Percentiles rank a stretch among this genome's conserved stretches.
These are phyloP conservation scores for Diplodus sargus DNA, from an alignment of 2,797 vertebrate species.

Conservation along the genomic window DNA sequence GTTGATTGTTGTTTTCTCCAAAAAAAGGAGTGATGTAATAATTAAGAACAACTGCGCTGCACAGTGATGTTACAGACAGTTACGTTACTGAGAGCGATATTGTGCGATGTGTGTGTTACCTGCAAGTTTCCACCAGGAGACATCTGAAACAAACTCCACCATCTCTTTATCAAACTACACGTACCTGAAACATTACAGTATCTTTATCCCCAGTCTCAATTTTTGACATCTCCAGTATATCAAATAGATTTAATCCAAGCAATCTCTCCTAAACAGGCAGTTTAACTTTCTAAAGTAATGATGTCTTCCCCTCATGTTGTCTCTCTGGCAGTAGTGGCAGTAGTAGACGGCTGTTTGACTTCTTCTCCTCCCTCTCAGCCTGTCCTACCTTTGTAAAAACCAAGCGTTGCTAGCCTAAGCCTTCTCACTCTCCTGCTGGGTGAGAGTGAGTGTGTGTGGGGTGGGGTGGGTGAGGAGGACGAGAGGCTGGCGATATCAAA, in stretches of 20 bases:
- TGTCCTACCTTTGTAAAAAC: slow-evolving; percentile 47
- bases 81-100: too few species aligned
- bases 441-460: background rate
- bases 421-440: slow-evolving; percentile 49
- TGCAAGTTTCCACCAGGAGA: too few species aligned
- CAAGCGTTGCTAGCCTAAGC: slow-evolving; percentile 50
- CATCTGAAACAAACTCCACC: too few species aligned
- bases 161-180: too few species aligned
- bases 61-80: too few species aligned
- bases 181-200: background rate
- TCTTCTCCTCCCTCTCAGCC: background rate
- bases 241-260: background rate
- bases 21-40: too few species aligned
- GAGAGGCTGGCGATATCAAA: slow-evolving; percentile 66
- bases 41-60: too few species aligned
- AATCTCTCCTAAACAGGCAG: background rate
- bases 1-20: too few species aligned
- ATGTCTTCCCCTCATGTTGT: background rate
- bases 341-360: slow-evolving; percentile 22
- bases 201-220: background rate
- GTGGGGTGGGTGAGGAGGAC: background rate
- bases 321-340: background rate
- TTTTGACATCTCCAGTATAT: background rate
- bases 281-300: slow-evolving; percentile 2
- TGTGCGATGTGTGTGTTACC: too few species aligned